Conservation (phyloP, 2,113 vertebrate species). For the Zosterops lateralis region DNA sequence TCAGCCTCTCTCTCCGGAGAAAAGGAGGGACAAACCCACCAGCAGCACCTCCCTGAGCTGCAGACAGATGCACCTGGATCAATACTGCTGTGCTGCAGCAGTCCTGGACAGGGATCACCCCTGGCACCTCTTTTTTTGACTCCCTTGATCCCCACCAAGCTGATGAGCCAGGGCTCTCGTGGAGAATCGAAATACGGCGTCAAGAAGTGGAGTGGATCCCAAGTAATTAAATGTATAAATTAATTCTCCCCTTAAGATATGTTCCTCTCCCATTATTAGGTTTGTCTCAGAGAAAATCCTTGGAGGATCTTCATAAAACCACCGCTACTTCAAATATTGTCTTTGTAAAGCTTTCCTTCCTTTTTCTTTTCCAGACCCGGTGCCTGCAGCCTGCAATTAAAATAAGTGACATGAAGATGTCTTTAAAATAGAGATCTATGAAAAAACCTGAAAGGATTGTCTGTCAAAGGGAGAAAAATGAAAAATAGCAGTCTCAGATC, state of each 20-base stretch:
- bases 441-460: conserved; percentile 72
- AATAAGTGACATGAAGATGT: conserved; percentile 74
- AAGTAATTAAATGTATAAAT: conserved; percentile 83
- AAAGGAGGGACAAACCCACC: not conserved
- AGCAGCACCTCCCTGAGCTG: not conserved
- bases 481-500: conserved; percentile 72
- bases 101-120: not conserved
- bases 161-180: not conserved
- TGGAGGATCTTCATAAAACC: conserved; percentile 56
- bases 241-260: conserved; percentile 79
- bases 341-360: not conserved
- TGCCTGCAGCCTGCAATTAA: conserved; percentile 79
- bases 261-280: conserved; percentile 73
- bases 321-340: conserved; percentile 40
- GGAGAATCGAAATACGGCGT: conserved; percentile 26
- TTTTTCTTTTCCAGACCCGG: not conserved
- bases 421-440: conserved; percentile 80
- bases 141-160: not conserved
- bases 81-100: not conserved
- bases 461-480: conserved; percentile 74
- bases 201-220: conserved; percentile 67
- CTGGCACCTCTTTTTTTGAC: fast-evolving
- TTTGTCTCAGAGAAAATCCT: conserved; percentile 59
- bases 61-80: not conserved
- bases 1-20: fast-evolving